These are phyloP conservation scores for Marcusenius ussheri DNA, from an alignment of 2,113 vertebrate species.

Conservation along the genomic window DNA sequence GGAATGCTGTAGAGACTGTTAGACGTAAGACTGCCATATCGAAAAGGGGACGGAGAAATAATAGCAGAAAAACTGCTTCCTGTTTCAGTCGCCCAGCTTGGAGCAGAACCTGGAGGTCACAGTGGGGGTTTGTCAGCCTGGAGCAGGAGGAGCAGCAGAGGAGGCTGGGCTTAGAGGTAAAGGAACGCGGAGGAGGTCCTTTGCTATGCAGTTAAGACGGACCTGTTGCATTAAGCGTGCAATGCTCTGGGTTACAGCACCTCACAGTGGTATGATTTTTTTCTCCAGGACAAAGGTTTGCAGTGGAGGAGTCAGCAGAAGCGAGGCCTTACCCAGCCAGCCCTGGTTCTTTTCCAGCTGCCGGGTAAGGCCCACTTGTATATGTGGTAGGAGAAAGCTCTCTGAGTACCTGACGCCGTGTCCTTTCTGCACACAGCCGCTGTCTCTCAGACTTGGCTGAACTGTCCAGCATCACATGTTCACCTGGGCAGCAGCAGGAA, in stretches of 20 bases:
- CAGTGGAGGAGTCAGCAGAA: conserved; percentile 1
- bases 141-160: neutral
- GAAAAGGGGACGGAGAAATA: neutral
- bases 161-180: neutral
- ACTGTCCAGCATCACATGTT: conserved; percentile 46
- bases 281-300: conserved; percentile 21
- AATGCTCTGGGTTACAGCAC: neutral
- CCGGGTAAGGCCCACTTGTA: conserved; percentile 6
- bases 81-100: conserved; percentile 31
- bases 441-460: conserved; percentile 35
- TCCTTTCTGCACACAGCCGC: conserved; percentile 11
- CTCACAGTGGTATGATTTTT: neutral
- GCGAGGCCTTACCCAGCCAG: neutral
- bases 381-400: neutral
- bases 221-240: neutral
- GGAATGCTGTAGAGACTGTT: neutral
- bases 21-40: neutral
- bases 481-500: conserved; percentile 33
- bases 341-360: neutral
- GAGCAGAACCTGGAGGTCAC: conserved; percentile 36
- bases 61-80: neutral
- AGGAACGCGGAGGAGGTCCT: neutral
- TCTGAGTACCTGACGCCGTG: neutral
- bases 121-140: conserved; percentile 32
- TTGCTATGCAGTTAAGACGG: neutral